Base-by-base conservation (phyloP, 1,140 invertebrate species). In the Zaprionus tsacasi region DNA sequence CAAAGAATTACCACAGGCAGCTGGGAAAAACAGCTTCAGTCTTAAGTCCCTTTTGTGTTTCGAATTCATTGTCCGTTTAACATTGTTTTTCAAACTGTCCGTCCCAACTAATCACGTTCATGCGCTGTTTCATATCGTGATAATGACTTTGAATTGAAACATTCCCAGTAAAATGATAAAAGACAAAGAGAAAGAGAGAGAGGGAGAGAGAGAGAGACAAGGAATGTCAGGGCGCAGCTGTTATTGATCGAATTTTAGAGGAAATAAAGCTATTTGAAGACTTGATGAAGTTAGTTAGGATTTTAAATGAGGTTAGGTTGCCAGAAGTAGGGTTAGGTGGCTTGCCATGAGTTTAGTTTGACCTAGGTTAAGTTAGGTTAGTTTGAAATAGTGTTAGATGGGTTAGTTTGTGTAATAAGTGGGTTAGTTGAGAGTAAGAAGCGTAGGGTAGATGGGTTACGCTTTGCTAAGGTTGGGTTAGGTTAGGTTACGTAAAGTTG, bases 1-100 rank as follows among this genome's bases (percentile, higher is more conserved):
- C 66, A 69, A 69, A 60, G 54, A 67, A 48, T 67, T 67, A 57
- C 38, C 54, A 12, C 52, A 43, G 36, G 25, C 33, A 64, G 60
- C 60, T 64, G 12, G 30, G 63, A 40, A 43, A 45, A 57, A 56
- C 50, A 70, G 59, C 52, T 38, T 65, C 13, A 36, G 61, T 17
- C 7, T 33, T n/a, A 45, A 55, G n/a, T 27, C 56, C 15, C 30
- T 64, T 58, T 58, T 58, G 12, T 57, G 12, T 36, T 35, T 50
- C 45, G 45, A 25, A 50, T 21, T 35, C 13, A 30, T 43, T 56
- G 35, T 55, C 38, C 52, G 64, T 43, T 57, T 15, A 17, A 45
- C 58, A 27, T 45, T 43, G 27, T 65, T 52, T 36, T 50, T 58
- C 60, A 36, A 45, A 61, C 59, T 70, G 67, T 61, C 54, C 54